Evolutionary conservation across 2,888 invertebrate species (phyloP), one percentile per base, ranked within the genome.

Genomic region (Merodon equestris): DNA sequence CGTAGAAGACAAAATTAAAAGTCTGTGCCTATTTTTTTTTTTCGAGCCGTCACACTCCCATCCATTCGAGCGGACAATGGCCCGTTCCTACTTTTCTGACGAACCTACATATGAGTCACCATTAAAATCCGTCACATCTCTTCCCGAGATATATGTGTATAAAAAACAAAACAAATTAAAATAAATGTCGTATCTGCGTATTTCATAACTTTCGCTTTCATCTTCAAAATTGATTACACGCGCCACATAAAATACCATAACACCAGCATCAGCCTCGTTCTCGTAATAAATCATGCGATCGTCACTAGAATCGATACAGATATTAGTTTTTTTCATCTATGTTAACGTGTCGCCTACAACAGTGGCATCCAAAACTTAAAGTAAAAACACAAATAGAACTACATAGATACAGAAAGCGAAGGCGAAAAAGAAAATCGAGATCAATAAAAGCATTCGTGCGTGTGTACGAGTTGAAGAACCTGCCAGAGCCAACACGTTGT

Each of bases 181-280:
- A 27, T 27, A 27, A 27, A 7, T 64, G 12, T 56, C 27, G 9
- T 18, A 27, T 47, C 19, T 42, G 34, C 34, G 19, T 57, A 17
- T 9, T 42, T 45, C 14, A 12, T 47, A 60, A 50, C 61, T 77
- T 77, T 73, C 51, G 73, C 67, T 77, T 77, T 77, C 67, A 77
- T 73, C 67, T 77, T 66, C 40, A 53, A 73, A 77, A 73, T 77
- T 73, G 73, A 77, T 73, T 73, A 67, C 73, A 73, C 73, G 73
- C 67, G 73, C 73, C 73, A 53, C 73, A 67, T 73, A 63, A 72
- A 77, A 72, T 61, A 54, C 38, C 64, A 50, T 56, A 50, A n/a
- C 40, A 50, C 64, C 64, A 71, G 27, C 27, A 64, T 50, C 57
- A 40, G 42, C 14, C 50, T 60, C 14, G 9, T 61, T 77, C 36